Conservation (phyloP, 2,888 invertebrate species). For the Brenthis hecate region DNA sequence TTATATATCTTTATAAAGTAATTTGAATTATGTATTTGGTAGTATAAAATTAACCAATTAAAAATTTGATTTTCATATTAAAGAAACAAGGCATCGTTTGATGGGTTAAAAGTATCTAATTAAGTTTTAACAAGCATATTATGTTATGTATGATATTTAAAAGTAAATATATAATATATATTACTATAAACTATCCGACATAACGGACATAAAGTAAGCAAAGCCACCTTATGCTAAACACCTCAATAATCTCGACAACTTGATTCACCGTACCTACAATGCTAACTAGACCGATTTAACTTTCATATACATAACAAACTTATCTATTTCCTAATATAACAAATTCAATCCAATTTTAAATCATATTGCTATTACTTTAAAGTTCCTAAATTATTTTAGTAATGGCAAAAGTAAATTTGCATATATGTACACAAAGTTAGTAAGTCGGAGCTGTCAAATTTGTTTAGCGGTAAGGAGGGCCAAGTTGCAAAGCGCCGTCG, state of each 20-base stretch:
- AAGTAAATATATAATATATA: not conserved
- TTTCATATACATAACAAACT: constrained; percentile 52
- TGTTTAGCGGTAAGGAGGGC: constrained; percentile 79
- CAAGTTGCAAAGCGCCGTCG: constrained; percentile 72
- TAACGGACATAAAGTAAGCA: constrained; percentile 21
- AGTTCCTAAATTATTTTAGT: constrained; percentile 10
- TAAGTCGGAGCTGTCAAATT: constrained; percentile 81
- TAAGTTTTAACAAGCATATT: too few species aligned
- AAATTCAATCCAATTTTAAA: constrained; percentile 17
- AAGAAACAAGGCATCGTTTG: too few species aligned
- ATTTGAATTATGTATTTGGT: constrained; percentile 5
- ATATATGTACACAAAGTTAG: constrained; percentile 70
- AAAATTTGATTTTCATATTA: not conserved
- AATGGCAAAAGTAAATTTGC: constrained; percentile 51
- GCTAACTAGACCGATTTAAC: constrained; percentile 74
- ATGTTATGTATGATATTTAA: not conserved
- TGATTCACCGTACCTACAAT: constrained; percentile 75
- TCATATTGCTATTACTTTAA: constrained; percentile 6
- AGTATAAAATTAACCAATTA: not conserved
- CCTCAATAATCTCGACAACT: constrained; percentile 78
- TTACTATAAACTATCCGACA: constrained; percentile 6
- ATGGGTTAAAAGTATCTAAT: too few species aligned
- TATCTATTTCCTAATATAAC: constrained; percentile 8
- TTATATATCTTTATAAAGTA: constrained; percentile 3
- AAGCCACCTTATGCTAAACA: constrained; percentile 57